phyloP scores from a whole-genome alignment of 2,797 vertebrate species.

The Anomalospiza imberbis region DNA sequence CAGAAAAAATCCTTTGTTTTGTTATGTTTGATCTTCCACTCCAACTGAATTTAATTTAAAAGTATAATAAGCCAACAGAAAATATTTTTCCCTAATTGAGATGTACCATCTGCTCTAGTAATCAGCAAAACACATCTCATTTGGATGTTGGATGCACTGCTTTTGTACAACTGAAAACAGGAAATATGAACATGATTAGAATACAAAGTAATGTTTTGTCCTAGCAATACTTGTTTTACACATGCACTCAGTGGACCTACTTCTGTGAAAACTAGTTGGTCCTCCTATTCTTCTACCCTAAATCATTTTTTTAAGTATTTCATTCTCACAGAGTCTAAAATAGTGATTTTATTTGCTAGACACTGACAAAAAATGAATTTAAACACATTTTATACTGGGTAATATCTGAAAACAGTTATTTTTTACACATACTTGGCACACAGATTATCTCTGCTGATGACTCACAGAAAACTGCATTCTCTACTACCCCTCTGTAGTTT shows the following conservation, averaged over 20 bases:
- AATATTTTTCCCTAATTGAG: slow-evolving; percentile 65
- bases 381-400: not conserved
- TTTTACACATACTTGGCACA: not conserved
- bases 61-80: slow-evolving; percentile 59
- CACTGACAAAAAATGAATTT: not conserved
- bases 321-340: not conserved
- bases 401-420: not conserved
- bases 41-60: slow-evolving; percentile 56
- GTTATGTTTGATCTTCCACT: slow-evolving; percentile 55
- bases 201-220: slow-evolving; percentile 43
- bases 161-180: slow-evolving; percentile 47
- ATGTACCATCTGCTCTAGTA: slow-evolving; percentile 63
- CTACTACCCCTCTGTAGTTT: not conserved
- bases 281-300: not conserved
- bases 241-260: not conserved
- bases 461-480: not conserved
- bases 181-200: slow-evolving; percentile 33
- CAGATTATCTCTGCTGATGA: not conserved
- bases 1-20: slow-evolving; percentile 34
- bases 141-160: slow-evolving; percentile 51
- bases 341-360: not conserved
- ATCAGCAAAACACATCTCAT: slow-evolving; percentile 60
- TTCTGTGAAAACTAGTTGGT: not conserved
- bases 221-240: not conserved
- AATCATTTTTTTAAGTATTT: not conserved